Evolutionary conservation across 1,140 invertebrate genomes (phyloP), one percentile per base, ranked within the genome.

Genomic region (Pseudomyrmex gracilis): DNA sequence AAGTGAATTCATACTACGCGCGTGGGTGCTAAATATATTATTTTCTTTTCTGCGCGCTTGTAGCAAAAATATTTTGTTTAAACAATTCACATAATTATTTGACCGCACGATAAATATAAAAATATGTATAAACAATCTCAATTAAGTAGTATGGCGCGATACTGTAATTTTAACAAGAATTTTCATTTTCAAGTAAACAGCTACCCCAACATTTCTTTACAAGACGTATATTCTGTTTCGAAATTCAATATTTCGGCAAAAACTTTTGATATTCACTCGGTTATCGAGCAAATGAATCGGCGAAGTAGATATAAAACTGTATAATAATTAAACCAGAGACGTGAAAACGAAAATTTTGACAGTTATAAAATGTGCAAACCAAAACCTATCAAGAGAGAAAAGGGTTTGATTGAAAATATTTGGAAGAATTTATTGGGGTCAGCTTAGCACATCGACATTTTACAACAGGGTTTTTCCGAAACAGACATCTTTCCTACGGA

Each of bases 151-250:
- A 24, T 2, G 0, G 3, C 2, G 3, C 24, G 24, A 24, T 24
- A 24, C 1, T 24, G 24, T 24, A 24, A 24, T 24, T 24, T 24
- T 24, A 24, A 24, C 4, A 24, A 24, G 24, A 24, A 24, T 1
- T 24, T 24, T 24, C 4, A 24, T 24, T 3, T 2, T 24, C 24
- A 63, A 34, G 57, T 63, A 64, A 64, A 64, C 15, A 51, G 24
- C 58, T 24, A 34, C 7, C 15, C 9, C 49, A 66, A 45, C 47
- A 43, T 76, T 64, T 76, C n/a, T 43, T 64, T 66, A 76, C 47
- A 22, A 76, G 4, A 12, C 12, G 5, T 43, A 77, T 53, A 76
- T 51, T 51, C 45, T 7, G 64, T 77, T 49, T 12, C 53, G 17
- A n/a, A 77, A 67, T 22, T 43, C 17, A 2, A 15, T 43, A 34